A percentile compares a stretch with the other conserved stretches of the same genome.
These are phyloP conservation scores for Coregonus ussuriensis DNA, from an alignment of 2,797 vertebrate species.

Conservation along the genomic window DNA sequence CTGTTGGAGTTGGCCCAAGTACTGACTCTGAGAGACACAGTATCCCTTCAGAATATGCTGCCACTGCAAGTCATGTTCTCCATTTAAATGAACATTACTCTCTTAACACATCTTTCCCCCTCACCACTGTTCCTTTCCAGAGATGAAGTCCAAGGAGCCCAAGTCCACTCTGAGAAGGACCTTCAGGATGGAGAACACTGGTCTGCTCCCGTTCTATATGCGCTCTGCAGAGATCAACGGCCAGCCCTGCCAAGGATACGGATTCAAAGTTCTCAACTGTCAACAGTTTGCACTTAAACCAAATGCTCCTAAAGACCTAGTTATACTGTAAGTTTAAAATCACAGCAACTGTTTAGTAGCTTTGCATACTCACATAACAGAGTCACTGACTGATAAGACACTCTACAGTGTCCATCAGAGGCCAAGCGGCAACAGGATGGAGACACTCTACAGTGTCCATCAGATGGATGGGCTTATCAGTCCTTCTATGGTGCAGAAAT, in stretches of 20 bases:
- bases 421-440: no score
- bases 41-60: no score
- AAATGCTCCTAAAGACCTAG: slow-evolving; percentile 93
- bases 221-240: slow-evolving; percentile 91
- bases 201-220: slow-evolving; percentile 88
- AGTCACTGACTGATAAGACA: no score
- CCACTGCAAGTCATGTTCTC: no score
- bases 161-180: slow-evolving; percentile 92
- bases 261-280: slow-evolving; percentile 98
- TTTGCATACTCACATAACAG: no score
- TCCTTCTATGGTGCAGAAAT: no score
- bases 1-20: no score
- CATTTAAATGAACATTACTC: not conserved
- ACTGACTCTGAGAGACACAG: no score
- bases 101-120: not conserved
- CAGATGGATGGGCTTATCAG: no score
- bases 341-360: no score
- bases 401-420: no score
- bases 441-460: no score
- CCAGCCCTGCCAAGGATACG: slow-evolving; percentile 92
- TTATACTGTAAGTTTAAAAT: slow-evolving; percentile 88
- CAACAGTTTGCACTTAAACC: slow-evolving; percentile 92
- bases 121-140: slow-evolving; percentile 59
- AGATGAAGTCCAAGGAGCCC: slow-evolving; percentile 88
- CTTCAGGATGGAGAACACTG: slow-evolving; percentile 94